phyloP scores from a whole-genome alignment of 2,888 invertebrate species.

The Latrodectus elegans region DNA sequence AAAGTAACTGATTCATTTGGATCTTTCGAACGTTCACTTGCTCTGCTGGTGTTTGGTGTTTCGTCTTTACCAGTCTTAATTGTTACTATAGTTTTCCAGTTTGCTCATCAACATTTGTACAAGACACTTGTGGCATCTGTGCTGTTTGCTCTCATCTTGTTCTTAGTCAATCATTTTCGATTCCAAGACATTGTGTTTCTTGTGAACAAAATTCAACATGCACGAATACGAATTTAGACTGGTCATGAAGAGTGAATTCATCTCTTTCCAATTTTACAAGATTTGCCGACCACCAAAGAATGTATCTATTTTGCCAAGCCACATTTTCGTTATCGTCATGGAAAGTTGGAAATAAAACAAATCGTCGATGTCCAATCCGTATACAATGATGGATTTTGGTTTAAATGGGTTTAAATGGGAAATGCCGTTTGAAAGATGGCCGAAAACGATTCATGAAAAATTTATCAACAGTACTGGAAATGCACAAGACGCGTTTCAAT shows the following conservation, averaged over 20 bases:
- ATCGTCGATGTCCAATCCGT: background rate
- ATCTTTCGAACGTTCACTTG: no score
- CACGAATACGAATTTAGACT: no score
- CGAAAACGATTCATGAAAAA: background rate
- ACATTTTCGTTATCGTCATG: constrained; percentile 8
- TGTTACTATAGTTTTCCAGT: no score
- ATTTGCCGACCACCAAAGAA: background rate
- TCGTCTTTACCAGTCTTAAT: no score
- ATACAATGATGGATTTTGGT: constrained; percentile 15
- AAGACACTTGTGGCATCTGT: no score
- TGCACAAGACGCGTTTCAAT: background rate
- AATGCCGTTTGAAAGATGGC: background rate
- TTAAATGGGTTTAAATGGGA: constrained; percentile 30
- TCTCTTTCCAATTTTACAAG: background rate
- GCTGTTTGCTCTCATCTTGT: no score
- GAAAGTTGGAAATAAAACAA: background rate
- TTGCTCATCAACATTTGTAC: no score
- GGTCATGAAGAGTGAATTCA: background rate
- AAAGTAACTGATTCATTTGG: no score
- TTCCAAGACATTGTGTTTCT: no score
- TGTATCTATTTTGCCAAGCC: constrained; percentile 5
- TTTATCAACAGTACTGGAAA: constrained; percentile 10
- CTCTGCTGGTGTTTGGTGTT: no score
- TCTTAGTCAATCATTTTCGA: no score
- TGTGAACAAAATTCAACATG: no score